Conservation (phyloP, 1,140 invertebrate species). For the Nephila pilipes region DNA sequence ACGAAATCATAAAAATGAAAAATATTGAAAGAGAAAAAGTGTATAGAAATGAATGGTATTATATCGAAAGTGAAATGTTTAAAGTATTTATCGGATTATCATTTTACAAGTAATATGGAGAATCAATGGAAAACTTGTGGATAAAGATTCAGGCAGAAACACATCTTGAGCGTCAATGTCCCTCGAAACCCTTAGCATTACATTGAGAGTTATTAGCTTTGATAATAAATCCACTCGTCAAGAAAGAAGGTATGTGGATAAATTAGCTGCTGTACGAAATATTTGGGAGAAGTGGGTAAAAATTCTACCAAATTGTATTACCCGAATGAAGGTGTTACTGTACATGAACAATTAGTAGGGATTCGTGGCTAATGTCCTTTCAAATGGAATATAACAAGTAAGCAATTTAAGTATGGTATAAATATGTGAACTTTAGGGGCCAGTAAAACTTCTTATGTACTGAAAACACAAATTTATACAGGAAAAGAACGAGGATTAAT, state of each 20-base stretch:
- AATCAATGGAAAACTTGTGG: background rate
- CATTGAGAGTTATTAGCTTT: too few relatives aligned
- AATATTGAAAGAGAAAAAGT: background rate
- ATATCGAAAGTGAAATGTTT: background rate
- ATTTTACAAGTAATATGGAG: background rate
- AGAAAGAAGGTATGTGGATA: too few relatives aligned
- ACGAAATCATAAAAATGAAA: background rate
- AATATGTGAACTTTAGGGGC: too few relatives aligned
- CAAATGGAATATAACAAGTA: too few relatives aligned
- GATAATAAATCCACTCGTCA: too few relatives aligned
- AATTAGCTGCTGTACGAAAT: too few relatives aligned
- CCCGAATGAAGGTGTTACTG: background rate
- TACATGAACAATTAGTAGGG: background rate
- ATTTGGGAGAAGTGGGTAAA: too few relatives aligned
- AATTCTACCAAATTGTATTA: background rate
- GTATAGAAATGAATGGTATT: background rate
- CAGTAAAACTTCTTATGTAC: too few relatives aligned
- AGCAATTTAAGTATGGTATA: too few relatives aligned
- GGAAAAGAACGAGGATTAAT: too few relatives aligned
- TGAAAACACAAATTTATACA: too few relatives aligned
- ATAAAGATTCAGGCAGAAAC: background rate
- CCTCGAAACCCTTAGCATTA: background rate
- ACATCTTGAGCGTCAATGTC: background rate
- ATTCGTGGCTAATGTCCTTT: background rate
- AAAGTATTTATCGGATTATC: background rate